Evolutionary conservation across 2,888 invertebrate species (phyloP).

Genomic region (Busseola fusca): DNA sequence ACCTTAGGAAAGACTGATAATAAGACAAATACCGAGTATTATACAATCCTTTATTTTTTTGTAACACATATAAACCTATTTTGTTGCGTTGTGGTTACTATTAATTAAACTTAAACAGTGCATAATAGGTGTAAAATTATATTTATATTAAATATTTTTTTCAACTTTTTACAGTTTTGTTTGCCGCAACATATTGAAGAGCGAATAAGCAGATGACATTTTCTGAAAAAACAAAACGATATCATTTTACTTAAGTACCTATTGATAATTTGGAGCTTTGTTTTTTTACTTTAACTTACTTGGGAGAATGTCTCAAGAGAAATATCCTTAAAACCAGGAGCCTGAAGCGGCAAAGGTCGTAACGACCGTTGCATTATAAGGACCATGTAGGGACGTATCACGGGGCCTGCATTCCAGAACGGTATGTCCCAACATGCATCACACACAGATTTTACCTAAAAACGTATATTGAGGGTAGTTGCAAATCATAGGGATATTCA

Average conservation of each 20-base stretch:
- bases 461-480: slow-evolving; percentile 12
- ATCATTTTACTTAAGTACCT: too few relatives aligned
- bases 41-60: not conserved
- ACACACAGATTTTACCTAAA: slow-evolving; percentile 70
- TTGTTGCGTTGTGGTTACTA: not conserved
- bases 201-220: slow-evolving; percentile 44
- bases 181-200: slow-evolving; percentile 40
- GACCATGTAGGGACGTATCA: slow-evolving; percentile 75
- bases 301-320: slow-evolving; percentile 78
- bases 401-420: slow-evolving; percentile 76
- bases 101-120: not conserved
- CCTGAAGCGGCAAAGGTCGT: slow-evolving; percentile 72
- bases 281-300: slow-evolving; percentile 64
- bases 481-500: not conserved
- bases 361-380: slow-evolving; percentile 78
- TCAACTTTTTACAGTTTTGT: not conserved
- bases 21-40: not conserved
- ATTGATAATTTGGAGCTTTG: not conserved
- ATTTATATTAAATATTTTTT: too few relatives aligned
- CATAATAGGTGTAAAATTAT: not conserved
- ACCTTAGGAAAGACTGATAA: not conserved
- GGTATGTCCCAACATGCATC: slow-evolving; percentile 76
- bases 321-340: slow-evolving; percentile 76
- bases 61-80: not conserved
- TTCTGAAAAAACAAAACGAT: slow-evolving; percentile 17